A percentile compares a stretch with the other conserved stretches of the same genome.
These are phyloP conservation scores for Pocillopora meandrina DNA, from an alignment of 92 coral and sea anemone species.

Conservation along the genomic window DNA sequence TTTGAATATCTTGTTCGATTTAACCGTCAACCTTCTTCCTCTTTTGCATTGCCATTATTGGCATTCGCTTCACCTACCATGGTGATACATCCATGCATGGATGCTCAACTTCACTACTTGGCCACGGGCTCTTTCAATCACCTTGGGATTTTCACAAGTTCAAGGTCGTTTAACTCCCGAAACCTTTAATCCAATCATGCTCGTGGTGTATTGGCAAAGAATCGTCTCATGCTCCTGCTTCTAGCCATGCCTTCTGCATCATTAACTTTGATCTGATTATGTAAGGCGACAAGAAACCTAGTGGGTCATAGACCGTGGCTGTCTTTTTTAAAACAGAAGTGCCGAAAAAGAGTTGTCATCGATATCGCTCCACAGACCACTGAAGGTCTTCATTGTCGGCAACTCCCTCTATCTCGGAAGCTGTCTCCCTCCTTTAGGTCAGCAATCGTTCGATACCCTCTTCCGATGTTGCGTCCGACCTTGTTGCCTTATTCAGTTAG, in stretches of 20 bases:
- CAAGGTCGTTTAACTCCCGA: constrained; percentile 19
- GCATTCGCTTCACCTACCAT: constrained; percentile 26
- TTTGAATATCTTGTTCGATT: too few species aligned
- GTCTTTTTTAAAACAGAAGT: not conserved
- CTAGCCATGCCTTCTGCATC: constrained; percentile 46
- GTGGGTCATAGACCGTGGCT: too few species aligned
- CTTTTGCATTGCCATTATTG: not conserved
- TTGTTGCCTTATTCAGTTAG: constrained; percentile 18
- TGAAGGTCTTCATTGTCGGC: constrained; percentile 36
- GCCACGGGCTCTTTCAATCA: constrained; percentile 28
- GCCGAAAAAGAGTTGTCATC: constrained; percentile 33
- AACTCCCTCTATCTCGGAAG: constrained; percentile 26
- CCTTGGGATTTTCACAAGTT: constrained; percentile 37
- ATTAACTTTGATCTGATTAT: constrained; percentile 33
- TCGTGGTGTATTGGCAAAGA: constrained; percentile 24
- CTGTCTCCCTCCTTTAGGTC: constrained; percentile 3
- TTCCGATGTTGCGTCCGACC: constrained; percentile 20
- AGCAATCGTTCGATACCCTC: constrained; percentile 25
- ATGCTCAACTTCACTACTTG: constrained; percentile 9
- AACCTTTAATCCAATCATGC: constrained; percentile 30
- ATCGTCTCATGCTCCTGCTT: constrained; percentile 36
- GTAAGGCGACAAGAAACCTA: not conserved
- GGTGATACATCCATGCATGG: constrained; percentile 58
- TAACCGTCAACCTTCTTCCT: too few species aligned
- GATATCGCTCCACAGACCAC: constrained; percentile 27